Evolutionary conservation across 1,140 invertebrate species (phyloP).

Genomic region (Apis cerana): DNA sequence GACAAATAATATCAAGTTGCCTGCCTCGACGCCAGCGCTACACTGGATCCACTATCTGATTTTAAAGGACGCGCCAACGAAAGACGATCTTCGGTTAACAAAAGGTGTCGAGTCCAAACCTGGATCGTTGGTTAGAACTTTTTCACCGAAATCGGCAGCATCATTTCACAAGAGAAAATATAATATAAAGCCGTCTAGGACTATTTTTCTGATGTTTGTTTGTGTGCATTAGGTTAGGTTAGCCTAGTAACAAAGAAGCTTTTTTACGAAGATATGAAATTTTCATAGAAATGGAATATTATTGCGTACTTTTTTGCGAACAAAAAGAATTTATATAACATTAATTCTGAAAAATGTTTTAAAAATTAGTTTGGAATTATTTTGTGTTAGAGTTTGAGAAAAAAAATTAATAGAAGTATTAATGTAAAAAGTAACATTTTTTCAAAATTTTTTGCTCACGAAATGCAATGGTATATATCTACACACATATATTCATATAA

Average conservation of each 20-base stretch:
- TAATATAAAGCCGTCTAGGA: background rate
- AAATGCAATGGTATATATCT: background rate
- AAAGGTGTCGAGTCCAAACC: conserved; percentile 25
- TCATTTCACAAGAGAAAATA: background rate
- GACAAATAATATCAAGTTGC: conserved; percentile 75
- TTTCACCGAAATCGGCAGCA: conserved; percentile 25
- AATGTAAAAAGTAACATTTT: no score
- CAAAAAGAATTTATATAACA: no score
- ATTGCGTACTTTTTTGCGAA: background rate
- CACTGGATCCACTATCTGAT: conserved; percentile 62
- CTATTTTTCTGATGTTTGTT: background rate
- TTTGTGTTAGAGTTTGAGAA: no score
- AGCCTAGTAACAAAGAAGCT: background rate
- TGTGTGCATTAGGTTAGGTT: background rate
- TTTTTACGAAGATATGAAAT: background rate
- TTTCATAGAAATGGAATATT: background rate
- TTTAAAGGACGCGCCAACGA: conserved; percentile 41
- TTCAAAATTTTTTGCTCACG: no score
- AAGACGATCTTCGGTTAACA: conserved; percentile 54
- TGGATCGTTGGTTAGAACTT: conserved; percentile 17
- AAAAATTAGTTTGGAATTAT: no score
- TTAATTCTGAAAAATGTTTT: no score
- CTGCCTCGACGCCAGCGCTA: conserved; percentile 10
- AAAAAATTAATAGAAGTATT: no score
- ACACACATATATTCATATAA: no score